phyloP scores from a whole-genome alignment of 2,113 vertebrate species.

The Thalassarche chlororhynchos region DNA sequence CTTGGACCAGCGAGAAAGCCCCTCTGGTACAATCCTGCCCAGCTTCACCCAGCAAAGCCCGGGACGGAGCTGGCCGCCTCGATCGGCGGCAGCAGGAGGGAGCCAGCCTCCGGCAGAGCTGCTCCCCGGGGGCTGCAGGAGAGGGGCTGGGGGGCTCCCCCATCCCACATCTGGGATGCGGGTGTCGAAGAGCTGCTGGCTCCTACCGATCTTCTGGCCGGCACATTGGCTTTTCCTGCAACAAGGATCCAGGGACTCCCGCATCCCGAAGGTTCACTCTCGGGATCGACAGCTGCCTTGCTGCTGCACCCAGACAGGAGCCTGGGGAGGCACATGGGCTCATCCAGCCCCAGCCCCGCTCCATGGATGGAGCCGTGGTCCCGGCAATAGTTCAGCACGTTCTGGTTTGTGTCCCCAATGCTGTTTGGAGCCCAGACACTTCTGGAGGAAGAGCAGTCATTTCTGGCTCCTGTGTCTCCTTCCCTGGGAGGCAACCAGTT shows the following conservation, averaged over 20 bases:
- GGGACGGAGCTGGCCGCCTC: not conserved
- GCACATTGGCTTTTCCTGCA: rapidly evolving
- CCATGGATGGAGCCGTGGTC: rapidly evolving
- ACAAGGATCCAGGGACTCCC: too few relatives aligned
- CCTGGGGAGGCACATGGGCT: rapidly evolving
- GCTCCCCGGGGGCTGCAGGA: not conserved
- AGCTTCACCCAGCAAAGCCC: not conserved
- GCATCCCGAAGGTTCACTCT: not conserved
- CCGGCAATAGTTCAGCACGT: not conserved
- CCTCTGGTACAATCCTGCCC: not conserved
- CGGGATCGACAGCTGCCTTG: not conserved
- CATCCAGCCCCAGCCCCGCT: not conserved
- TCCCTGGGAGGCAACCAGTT: not conserved
- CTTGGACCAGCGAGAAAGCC: not conserved
- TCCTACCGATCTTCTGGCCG: not conserved
- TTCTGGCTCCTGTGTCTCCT: not conserved
- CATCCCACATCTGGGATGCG: rapidly evolving
- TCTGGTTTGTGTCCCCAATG: not conserved
- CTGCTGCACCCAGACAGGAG: not conserved
- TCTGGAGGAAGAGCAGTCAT: not conserved
- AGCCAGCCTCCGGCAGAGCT: not conserved
- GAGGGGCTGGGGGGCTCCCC: not conserved
- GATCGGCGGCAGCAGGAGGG: not conserved
- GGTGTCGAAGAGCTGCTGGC: not conserved
- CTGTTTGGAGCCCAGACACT: not conserved